Percentiles rank a stretch among this genome's conserved stretches.
phyloP scores from a whole-genome alignment of 2,797 vertebrate genomes.

The Stomatorhinus walkeri region DNA sequence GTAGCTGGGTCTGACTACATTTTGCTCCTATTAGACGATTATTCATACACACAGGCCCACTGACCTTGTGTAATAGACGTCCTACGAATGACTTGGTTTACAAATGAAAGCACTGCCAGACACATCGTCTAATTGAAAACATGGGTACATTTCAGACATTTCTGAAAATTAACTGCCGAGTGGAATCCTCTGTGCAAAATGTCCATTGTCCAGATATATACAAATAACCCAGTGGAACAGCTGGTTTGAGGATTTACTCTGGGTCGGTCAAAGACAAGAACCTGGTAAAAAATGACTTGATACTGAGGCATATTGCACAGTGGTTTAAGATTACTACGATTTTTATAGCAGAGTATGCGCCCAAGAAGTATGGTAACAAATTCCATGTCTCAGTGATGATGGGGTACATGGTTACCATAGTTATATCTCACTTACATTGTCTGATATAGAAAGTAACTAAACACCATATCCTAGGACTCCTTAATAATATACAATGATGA shows the following conservation, averaged over 20 bases:
- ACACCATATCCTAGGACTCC: not conserved
- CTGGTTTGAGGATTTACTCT: not conserved
- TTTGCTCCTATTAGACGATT: not conserved
- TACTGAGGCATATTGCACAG: not conserved
- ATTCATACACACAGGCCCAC: not conserved
- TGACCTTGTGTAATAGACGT: not conserved
- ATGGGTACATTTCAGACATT: not conserved
- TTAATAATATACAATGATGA: not conserved
- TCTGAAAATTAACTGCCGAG: not conserved
- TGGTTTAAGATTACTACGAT: not conserved
- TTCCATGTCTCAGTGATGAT: not conserved
- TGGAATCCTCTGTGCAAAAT: not conserved
- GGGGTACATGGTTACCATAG: not conserved
- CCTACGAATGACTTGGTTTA: not conserved
- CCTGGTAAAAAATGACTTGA: not conserved
- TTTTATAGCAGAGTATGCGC: not conserved
- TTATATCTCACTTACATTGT: not conserved
- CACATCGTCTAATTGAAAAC: not conserved
- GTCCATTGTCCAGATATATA: not conserved
- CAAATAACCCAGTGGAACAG: not conserved
- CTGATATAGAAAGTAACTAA: not conserved
- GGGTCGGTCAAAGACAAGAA: not conserved
- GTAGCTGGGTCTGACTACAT: not conserved
- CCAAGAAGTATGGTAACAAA: not conserved
- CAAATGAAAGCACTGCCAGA: not conserved